Base-by-base conservation (phyloP, 1,140 invertebrate genomes). In the Drosophila eugracilis region DNA sequence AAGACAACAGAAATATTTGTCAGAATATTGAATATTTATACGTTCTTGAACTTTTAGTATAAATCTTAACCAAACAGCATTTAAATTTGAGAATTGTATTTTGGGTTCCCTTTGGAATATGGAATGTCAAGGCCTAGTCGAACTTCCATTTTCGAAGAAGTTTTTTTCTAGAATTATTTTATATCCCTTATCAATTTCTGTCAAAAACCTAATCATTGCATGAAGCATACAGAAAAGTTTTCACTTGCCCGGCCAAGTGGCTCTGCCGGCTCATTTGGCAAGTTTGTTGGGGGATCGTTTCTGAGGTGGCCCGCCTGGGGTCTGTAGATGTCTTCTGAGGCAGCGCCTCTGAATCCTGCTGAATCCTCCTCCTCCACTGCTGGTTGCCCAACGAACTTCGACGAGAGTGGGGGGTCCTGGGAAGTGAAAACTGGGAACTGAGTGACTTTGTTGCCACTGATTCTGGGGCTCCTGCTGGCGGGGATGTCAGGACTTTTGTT, bases 401-500 rank as follows among this genome's bases (percentile, higher is more conserved):
- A 58, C 65, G 24, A 42, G 52, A 54, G 22, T 36, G 36, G 65
- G 63, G 39, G 42, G 44, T 19, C 19, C 34, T 47, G 49, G 7
- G 6, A n/a, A n/a, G n/a, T n/a, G n/a, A n/a, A n/a, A n/a, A 44
- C 39, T 58, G 67, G 52, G 52, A 65, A 60, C 62, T 78, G 75
- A 55, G 72, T 74, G 54, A 81, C 81, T 70, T 85, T 86, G 81
- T 62, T 75, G 53, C 53, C 54, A 28, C 32, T 62, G 34, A 34
- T 53, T 41, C 70, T 28, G 54, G 15, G 34, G 62, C 30, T 47
- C 10, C 48, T 70, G 55, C 32, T 49, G 55, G 62, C 37, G 74
- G 71, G 54, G 60, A 75, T 86, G 80, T 86, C 80, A 85, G 58
- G 63, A 88, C 78, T 86, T 85, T 81, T 85, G 83, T 85, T 77